phyloP scores from a whole-genome alignment of 2,113 vertebrate species.

The Myanophis thanlyinensis region DNA sequence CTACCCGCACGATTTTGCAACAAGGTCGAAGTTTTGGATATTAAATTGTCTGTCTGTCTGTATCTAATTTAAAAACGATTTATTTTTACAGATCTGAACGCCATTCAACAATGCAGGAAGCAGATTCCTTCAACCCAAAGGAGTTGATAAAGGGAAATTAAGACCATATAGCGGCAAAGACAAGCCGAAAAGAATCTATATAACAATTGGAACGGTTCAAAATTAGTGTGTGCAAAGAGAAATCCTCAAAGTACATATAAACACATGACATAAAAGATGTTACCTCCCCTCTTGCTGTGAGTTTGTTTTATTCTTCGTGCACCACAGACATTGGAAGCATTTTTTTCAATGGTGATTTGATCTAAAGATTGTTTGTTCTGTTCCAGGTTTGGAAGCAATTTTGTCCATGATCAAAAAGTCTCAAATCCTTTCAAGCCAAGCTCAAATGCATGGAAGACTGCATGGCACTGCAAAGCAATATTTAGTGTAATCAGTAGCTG shows the following conservation, averaged over 20 bases:
- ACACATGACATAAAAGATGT: background rate
- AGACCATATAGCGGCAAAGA: background rate
- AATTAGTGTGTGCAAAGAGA: background rate
- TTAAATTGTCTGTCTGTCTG: background rate
- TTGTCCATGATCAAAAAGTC: slow-evolving; percentile 1
- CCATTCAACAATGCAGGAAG: background rate
- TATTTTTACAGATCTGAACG: background rate
- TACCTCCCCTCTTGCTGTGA: background rate
- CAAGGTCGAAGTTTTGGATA: background rate
- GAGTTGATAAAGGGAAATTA: background rate
- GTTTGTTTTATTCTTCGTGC: background rate
- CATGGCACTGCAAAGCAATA: background rate
- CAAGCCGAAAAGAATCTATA: background rate
- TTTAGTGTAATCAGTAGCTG: background rate
- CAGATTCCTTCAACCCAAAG: background rate
- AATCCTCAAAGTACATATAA: background rate
- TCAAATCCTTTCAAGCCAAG: background rate
- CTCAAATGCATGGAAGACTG: background rate
- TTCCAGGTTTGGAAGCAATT: slow-evolving; percentile 5
- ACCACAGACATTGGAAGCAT: slow-evolving; percentile 14
- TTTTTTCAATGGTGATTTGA: background rate
- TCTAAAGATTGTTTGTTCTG: background rate
- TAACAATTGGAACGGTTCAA: background rate
- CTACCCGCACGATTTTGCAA: background rate
- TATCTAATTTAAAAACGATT: background rate